phyloP scores from a whole-genome alignment of 2,797 vertebrate genomes.

The Mionectes olivaceus region DNA sequence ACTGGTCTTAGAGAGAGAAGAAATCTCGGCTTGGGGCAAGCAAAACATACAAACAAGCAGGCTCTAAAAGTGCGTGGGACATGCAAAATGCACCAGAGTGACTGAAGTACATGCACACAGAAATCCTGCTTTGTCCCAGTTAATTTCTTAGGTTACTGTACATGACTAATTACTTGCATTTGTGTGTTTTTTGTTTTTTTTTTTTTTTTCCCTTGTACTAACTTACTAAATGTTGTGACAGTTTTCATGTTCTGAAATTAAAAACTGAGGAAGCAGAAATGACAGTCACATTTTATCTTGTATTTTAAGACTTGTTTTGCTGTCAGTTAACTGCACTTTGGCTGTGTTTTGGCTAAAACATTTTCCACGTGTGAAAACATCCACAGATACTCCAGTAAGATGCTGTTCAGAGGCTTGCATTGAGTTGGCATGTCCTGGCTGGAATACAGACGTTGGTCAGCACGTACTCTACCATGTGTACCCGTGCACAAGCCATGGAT shows the following conservation, averaged over 20 bases:
- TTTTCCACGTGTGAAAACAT: background rate
- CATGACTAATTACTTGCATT: background rate
- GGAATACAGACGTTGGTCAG: background rate
- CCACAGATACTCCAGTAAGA: background rate
- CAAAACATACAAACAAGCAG: slow-evolving; percentile 12
- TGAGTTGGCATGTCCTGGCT: background rate
- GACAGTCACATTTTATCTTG: background rate
- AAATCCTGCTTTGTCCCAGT: slow-evolving; percentile 16
- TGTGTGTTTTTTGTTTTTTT: background rate
- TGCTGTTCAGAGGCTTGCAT: background rate
- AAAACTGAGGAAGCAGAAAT: slow-evolving; percentile 4
- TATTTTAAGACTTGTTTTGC: background rate
- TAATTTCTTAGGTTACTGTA: slow-evolving; percentile 9
- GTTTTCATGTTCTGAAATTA: slow-evolving; percentile 3
- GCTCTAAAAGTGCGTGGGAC: slow-evolving; percentile 29
- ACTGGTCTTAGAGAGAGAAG: slow-evolving; percentile 48
- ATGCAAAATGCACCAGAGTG: slow-evolving; percentile 69
- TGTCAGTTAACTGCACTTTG: background rate
- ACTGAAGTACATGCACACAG: slow-evolving; percentile 65
- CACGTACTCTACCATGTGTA: background rate
- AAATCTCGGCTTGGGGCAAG: slow-evolving; percentile 57
- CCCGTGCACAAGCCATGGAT: background rate
- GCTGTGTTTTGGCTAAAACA: background rate
- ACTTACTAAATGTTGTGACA: background rate
- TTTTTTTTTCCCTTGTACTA: background rate